Conservation (phyloP, 37 sponge, comb jelly and placozoan genomes). For the Geodia barretti region DNA sequence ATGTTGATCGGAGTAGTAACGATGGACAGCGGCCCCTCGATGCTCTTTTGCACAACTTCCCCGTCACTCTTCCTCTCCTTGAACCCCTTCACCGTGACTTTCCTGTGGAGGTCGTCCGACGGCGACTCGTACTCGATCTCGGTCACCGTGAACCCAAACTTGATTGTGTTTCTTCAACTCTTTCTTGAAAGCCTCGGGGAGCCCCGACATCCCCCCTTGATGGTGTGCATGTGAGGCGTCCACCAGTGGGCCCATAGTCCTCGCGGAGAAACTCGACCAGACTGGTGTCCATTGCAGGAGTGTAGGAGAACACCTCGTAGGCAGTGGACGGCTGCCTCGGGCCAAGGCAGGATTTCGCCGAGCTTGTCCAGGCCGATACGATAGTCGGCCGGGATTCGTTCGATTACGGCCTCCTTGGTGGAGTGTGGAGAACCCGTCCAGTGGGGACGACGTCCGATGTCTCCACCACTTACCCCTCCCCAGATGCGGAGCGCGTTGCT, state of each 20-base stretch:
- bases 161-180: not conserved
- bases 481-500: no score
- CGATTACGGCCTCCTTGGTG: no score
- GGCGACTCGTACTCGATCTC: conserved; percentile 4
- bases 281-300: conserved; percentile 27
- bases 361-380: conserved; percentile 36
- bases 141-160: conserved; percentile 3
- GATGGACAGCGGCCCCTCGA: conserved; percentile 44
- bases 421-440: no score
- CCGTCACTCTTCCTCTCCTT: no score
- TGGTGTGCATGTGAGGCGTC: conserved; percentile 46
- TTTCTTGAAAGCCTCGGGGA: conserved; percentile 42
- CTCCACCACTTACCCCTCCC: no score
- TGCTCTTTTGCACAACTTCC: not conserved
- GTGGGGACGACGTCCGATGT: no score
- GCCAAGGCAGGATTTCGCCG: conserved; percentile 57
- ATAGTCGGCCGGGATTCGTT: no score
- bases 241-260: conserved; percentile 50
- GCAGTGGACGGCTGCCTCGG: conserved; percentile 53
- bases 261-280: conserved; percentile 41
- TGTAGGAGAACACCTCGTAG: conserved; percentile 32
- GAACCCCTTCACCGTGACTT: no score
- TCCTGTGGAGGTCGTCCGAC: no score
- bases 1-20: conserved; percentile 57
- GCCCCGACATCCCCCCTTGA: conserved; percentile 43